Evolutionary conservation across 2,797 vertebrate genomes (phyloP).

Genomic region (Carcharodon carcharias): DNA sequence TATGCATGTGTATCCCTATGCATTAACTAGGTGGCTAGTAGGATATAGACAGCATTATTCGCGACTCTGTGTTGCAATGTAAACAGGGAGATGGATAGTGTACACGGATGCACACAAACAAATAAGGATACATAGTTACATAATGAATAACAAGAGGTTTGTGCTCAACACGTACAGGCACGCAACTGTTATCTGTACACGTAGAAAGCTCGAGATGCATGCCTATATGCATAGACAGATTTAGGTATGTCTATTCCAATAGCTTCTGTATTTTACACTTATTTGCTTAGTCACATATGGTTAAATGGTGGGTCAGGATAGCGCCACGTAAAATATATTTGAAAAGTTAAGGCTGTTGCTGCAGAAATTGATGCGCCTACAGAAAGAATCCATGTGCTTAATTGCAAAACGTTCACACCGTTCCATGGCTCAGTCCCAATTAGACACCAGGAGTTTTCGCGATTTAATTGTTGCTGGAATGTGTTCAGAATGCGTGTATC

Average conservation of each 20-base stretch:
- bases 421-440: neutral
- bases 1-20: neutral
- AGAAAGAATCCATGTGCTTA: neutral
- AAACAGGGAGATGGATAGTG: neutral
- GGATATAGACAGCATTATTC: neutral
- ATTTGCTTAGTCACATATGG: neutral
- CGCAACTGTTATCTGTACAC: neutral
- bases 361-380: neutral
- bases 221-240: neutral
- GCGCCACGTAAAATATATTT: neutral
- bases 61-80: neutral
- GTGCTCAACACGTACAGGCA: neutral
- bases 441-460: neutral
- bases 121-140: neutral
- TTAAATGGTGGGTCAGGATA: neutral
- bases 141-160: neutral
- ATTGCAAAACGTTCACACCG: neutral
- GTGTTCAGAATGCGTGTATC: too few relatives aligned
- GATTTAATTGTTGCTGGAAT: neutral
- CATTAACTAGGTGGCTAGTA: neutral
- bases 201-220: neutral
- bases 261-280: neutral
- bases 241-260: neutral
- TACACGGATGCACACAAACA: neutral
- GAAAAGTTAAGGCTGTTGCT: neutral